Base-by-base conservation (phyloP, 92 coral and sea anemone species). In the Epizoanthus ramosus region DNA sequence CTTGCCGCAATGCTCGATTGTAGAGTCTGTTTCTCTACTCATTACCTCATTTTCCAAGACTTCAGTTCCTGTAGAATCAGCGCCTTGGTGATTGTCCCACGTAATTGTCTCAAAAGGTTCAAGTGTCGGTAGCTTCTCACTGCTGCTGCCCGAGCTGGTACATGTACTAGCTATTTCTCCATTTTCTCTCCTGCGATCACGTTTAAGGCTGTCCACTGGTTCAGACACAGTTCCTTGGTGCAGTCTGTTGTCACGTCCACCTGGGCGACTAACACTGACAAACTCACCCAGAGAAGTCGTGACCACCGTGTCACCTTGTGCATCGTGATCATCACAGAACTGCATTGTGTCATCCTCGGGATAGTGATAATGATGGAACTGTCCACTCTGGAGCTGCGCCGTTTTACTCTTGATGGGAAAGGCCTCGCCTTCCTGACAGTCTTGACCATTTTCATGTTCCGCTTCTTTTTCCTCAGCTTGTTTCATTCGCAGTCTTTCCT, bases 341-440 rank as follows among this genome's bases (percentile, higher is more conserved):
- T 35, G 16, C 67, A 50, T 2, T 15, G 81, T 31, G 31, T 59
- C 57, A 33, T 25, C 45, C 31, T 37, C 60, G 1, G 67, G 22
- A 59, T 58, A 75, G 45, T 75, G 81, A 58, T 75, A 54, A n/a
- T 59, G 68, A 18, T 12, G 1, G 63, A 59, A 75, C 45, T 35
- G 25, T 47, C 39, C 23, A 3, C 39, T 75, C 25, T 75, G 63
- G 2, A 58, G 63, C 81, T 75, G 81, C 19, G 81, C 81, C 50
- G n/a, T 75, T 25, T 75, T 75, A 54, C 54, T 75, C 69, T 75
- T 75, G 39, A 75, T 75, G 17, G 81, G 81, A 19, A 19, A n/a
- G 43, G 81, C 68, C 33, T 75, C 81, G 19, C 81, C 69, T 19
- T 75, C 81, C 22, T 75, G 68, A 12, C 10, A 35, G 15, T 75